These are phyloP conservation scores for Hydractinia echinata DNA, from an alignment of 30 jellyfish, hydroid and myxozoan species.

Conservation along the genomic window DNA sequence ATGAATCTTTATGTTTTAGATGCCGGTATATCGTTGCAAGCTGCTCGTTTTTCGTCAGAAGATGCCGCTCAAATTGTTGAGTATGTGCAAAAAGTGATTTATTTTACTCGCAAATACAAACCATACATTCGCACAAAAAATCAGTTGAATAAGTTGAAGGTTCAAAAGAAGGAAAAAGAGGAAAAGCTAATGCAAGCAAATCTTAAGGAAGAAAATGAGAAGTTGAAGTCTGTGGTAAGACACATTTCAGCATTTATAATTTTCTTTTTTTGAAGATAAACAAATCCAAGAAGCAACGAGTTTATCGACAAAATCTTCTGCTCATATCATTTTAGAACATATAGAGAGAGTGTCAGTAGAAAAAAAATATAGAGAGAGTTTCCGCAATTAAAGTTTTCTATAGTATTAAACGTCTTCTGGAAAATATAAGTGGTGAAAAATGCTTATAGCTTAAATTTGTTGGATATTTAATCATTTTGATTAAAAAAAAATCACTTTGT, in stretches of 20 bases:
- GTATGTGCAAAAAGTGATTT: constrained; percentile 59
- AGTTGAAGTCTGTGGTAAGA: no score
- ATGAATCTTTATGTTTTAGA: not conserved
- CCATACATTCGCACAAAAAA: constrained; percentile 46
- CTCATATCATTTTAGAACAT: no score
- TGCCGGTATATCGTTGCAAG: constrained; percentile 55
- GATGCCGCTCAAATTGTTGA: constrained; percentile 91
- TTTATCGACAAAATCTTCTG: no score
- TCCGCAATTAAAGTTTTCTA: no score
- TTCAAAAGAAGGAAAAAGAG: constrained; percentile 36
- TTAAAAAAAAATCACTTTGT: not conserved
- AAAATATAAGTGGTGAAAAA: no score
- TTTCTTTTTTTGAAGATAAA: no score
- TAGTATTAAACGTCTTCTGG: no score
- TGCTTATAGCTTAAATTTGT: not conserved
- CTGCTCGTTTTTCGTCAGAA: constrained; percentile 77
- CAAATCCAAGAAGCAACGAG: no score
- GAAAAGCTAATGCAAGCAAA: not conserved
- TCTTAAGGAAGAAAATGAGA: no score
- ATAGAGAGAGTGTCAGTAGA: no score
- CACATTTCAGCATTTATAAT: no score
- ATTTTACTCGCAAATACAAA: constrained; percentile 39
- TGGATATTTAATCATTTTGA: not conserved
- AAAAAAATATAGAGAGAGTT: no score
- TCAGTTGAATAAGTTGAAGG: constrained; percentile 39